Evolutionary conservation across 30 jellyfish, hydroid and myxozoan species (phyloP).

Genomic region (Turritopsis rubra): DNA sequence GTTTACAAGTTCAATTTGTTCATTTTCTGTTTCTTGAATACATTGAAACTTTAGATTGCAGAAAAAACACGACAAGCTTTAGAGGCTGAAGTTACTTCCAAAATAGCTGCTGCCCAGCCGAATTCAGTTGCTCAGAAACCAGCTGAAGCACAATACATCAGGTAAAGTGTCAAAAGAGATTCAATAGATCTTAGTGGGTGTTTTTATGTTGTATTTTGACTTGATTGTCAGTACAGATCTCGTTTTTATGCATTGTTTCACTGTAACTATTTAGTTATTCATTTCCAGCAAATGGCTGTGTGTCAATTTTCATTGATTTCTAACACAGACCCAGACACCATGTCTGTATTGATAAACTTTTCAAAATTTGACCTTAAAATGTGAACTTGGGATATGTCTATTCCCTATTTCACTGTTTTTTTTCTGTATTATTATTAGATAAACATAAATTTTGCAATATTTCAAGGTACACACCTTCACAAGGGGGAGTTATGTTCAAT

Average conservation of each 20-base stretch:
- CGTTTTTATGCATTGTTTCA: background rate
- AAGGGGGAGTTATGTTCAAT: constrained; percentile 80
- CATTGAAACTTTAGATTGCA: constrained; percentile 56
- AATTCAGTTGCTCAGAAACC: constrained; percentile 87
- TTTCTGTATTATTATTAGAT: background rate
- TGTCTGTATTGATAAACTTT: too few species aligned
- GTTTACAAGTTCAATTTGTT: too few species aligned
- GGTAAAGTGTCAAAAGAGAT: constrained; percentile 38
- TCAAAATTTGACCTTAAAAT: too few species aligned
- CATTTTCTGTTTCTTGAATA: background rate
- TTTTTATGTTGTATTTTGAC: background rate
- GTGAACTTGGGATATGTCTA: too few species aligned
- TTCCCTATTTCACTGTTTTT: background rate
- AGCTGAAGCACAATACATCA: constrained; percentile 92
- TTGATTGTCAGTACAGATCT: too few species aligned
- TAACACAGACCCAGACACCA: too few species aligned
- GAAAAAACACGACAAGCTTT: constrained; percentile 91
- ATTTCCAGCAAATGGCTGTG: too few species aligned
- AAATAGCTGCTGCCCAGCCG: constrained; percentile 99
- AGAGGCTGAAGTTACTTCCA: constrained; percentile 82
- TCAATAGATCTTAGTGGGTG: background rate
- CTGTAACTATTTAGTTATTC: too few species aligned
- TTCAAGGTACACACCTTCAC: constrained; percentile 93
- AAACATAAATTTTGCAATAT: background rate
- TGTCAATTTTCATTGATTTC: too few species aligned